phyloP scores from a whole-genome alignment of 2,888 invertebrate genomes.

The Bimastos eiseni region DNA sequence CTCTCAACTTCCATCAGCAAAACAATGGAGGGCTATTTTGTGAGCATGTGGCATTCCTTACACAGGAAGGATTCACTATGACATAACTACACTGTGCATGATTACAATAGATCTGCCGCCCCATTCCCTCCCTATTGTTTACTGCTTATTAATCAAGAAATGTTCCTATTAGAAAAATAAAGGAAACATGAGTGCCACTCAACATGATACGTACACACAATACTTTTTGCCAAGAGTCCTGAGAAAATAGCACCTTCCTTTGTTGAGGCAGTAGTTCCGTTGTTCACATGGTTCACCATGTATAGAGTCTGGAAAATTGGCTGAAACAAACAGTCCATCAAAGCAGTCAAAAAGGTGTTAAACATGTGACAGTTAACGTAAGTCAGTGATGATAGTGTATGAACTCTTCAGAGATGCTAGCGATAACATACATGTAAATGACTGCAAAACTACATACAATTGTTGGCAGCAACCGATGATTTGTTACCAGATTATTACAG shows the following conservation, averaged over 20 bases:
- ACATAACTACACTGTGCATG: too few relatives aligned
- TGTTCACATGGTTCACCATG: not conserved
- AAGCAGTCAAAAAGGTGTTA: not conserved
- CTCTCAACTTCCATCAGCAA: not conserved
- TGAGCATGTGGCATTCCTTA: not conserved
- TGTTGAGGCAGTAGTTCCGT: not conserved
- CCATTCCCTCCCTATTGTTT: not conserved
- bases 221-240: conserved; percentile 16
- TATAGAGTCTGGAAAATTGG: not conserved
- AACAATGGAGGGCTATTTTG: not conserved
- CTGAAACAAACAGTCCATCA: not conserved
- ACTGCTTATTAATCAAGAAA: not conserved
- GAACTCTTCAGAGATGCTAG: too few relatives aligned
- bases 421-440: too few relatives aligned
- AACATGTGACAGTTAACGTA: not conserved
- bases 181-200: not conserved
- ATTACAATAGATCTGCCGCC: too few relatives aligned
- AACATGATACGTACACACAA: conserved; percentile 14
- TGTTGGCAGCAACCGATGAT: not conserved
- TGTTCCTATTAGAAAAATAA: not conserved
- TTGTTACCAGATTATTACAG: not conserved
- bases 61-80: too few relatives aligned
- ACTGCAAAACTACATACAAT: too few relatives aligned
- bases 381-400: too few relatives aligned
- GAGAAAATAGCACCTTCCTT: conserved; percentile 23